A percentile compares a stretch with the other conserved stretches of the same genome.
Conservation (phyloP, 2,113 vertebrate genomes). For the Isichthys henryi region DNA sequence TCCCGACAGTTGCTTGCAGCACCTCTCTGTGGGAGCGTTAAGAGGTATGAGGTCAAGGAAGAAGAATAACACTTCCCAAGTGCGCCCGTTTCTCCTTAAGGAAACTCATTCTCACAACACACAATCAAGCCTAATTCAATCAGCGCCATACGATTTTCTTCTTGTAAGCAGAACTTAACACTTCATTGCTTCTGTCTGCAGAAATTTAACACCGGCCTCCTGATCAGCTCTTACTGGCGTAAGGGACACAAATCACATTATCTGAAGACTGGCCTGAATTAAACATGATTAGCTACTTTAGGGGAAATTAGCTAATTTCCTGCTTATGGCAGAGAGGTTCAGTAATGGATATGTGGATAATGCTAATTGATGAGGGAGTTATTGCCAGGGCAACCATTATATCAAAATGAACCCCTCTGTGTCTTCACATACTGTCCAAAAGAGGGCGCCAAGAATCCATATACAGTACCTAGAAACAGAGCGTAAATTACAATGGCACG, state of each 20-base stretch:
- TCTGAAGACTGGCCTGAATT: constrained; percentile 40
- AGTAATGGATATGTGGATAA: constrained; percentile 27
- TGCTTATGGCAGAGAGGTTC: constrained; percentile 28
- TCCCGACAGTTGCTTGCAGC: constrained; percentile 47
- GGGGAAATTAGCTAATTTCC: constrained; percentile 31
- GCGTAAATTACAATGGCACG: not conserved
- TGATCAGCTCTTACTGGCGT: constrained; percentile 49
- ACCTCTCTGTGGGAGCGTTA: constrained; percentile 52
- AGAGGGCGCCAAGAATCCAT: constrained; percentile 6
- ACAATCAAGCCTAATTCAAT: constrained; percentile 65
- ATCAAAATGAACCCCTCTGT: not conserved
- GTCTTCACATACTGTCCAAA: not conserved
- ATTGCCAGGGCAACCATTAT: not conserved
- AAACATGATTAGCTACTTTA: constrained; percentile 52
- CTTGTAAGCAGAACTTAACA: constrained; percentile 76
- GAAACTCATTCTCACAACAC: constrained; percentile 55
- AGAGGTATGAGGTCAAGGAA: constrained; percentile 56
- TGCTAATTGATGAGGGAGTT: constrained; percentile 18
- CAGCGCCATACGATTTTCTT: constrained; percentile 59
- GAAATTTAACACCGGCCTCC: constrained; percentile 63
- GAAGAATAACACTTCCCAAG: constrained; percentile 47
- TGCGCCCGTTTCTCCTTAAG: constrained; percentile 58
- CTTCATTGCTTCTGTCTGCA: constrained; percentile 70
- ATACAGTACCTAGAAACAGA: not conserved
- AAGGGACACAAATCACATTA: constrained; percentile 57